Percentiles rank a stretch among this genome's conserved stretches.
These are phyloP conservation scores for Crocallis elinguaria DNA, from an alignment of 2,888 invertebrate species.

Conservation along the genomic window DNA sequence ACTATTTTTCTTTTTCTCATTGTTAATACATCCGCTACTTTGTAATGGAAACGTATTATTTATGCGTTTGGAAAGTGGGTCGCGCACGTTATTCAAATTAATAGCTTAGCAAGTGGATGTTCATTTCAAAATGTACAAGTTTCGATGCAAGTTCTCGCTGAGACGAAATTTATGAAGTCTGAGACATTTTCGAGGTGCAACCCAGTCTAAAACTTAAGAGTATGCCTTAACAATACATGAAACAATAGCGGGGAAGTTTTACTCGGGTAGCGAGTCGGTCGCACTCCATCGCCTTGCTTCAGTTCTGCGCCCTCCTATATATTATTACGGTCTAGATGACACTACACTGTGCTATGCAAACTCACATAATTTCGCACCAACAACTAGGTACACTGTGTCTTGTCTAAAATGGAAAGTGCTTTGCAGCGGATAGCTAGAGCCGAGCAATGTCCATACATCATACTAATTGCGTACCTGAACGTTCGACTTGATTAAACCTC, in stretches of 20 bases:
- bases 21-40: constrained; percentile 41
- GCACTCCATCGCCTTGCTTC: constrained; percentile 35
- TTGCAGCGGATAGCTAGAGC: constrained; percentile 23
- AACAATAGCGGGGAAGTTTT: constrained; percentile 69
- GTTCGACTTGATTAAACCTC: background rate
- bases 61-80: constrained; percentile 15
- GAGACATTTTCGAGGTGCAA: constrained; percentile 64
- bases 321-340: constrained; percentile 50
- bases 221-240: constrained; percentile 55
- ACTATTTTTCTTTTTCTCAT: constrained; percentile 47
- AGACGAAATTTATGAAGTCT: constrained; percentile 62
- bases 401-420: constrained; percentile 42
- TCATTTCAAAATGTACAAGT: constrained; percentile 46
- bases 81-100: constrained; percentile 31
- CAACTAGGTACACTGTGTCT: constrained; percentile 40
- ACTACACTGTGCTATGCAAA: constrained; percentile 45
- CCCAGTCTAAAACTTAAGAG: constrained; percentile 53
- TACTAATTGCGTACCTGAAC: constrained; percentile 9
- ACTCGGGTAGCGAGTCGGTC: constrained; percentile 40
- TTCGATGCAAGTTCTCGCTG: constrained; percentile 50
- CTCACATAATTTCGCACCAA: constrained; percentile 49
- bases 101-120: constrained; percentile 29
- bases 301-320: constrained; percentile 36
- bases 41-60: constrained; percentile 35
- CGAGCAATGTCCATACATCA: constrained; percentile 8